phyloP scores from a whole-genome alignment of 2,113 vertebrate species.

The Paramisgurnus dabryanus region DNA sequence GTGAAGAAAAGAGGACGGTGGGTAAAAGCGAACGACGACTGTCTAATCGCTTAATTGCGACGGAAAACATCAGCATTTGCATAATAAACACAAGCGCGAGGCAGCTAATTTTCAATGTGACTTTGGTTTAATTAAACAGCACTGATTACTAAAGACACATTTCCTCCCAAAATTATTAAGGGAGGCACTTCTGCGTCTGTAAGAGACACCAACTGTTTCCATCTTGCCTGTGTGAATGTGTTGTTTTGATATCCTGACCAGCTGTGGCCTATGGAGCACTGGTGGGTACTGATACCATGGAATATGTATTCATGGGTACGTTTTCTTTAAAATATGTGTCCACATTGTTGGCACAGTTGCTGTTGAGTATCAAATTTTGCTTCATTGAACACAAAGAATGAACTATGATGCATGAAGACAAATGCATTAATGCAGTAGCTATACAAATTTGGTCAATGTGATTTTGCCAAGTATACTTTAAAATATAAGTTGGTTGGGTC shows the following conservation, averaged over 20 bases:
- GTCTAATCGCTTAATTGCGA: conserved; percentile 92
- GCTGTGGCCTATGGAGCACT: not conserved
- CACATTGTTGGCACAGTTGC: not conserved
- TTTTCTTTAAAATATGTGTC: not conserved
- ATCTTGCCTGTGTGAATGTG: conserved; percentile 17
- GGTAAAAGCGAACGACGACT: conserved; percentile 72
- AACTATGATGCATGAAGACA: not conserved
- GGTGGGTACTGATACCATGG: not conserved
- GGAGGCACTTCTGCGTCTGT: conserved; percentile 64
- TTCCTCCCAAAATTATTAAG: conserved; percentile 75
- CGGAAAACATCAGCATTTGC: conserved; percentile 87
- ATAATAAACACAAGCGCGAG: conserved; percentile 80
- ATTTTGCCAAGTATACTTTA: too few relatives aligned
- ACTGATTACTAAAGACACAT: conserved; percentile 79
- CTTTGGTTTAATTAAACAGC: conserved; percentile 78
- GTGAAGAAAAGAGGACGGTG: conserved; percentile 36
- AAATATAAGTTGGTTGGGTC: too few relatives aligned
- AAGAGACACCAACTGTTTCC: conserved; percentile 56
- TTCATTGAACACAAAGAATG: not conserved
- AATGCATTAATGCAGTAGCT: not conserved
- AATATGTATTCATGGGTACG: not conserved
- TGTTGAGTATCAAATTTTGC: not conserved
- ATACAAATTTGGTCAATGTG: too few relatives aligned
- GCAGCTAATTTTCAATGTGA: conserved; percentile 70
- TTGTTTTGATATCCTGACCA: not conserved